A percentile compares a stretch with the other conserved stretches of the same genome.
Evolutionary conservation across 1,140 invertebrate genomes (phyloP).

Genomic region (Dreissena polymorpha): DNA sequence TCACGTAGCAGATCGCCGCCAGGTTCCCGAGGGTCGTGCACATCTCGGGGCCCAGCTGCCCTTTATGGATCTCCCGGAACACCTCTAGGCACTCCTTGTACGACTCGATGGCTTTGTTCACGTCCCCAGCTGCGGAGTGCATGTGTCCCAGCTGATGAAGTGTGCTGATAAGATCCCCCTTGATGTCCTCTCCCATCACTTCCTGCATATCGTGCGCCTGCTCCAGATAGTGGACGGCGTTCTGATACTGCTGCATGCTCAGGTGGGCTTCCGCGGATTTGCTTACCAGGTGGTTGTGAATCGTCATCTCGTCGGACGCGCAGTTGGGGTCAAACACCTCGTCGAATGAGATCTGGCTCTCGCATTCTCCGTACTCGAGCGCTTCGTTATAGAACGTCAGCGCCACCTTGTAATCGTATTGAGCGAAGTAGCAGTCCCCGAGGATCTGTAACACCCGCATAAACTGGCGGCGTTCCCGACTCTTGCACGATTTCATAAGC

Average conservation of each 20-base stretch:
- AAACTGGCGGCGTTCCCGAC: conserved; percentile 70
- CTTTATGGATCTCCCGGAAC: conserved; percentile 74
- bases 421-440: conserved; percentile 76
- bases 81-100: conserved; percentile 75
- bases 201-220: conserved; percentile 76
- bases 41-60: conserved; percentile 74
- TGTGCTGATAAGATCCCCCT: conserved; percentile 73
- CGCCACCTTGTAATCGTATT: conserved; percentile 76
- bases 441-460: conserved; percentile 75
- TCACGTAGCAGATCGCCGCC: conserved; percentile 77
- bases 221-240: conserved; percentile 74
- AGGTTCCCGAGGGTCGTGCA: conserved; percentile 74
- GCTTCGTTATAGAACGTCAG: conserved; percentile 75
- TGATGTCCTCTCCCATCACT: conserved; percentile 76
- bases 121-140: conserved; percentile 74
- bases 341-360: conserved; percentile 66
- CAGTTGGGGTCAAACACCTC: conserved; percentile 71
- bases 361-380: conserved; percentile 71
- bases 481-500: conserved; percentile 70
- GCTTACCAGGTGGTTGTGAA: conserved; percentile 76
- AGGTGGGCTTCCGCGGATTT: conserved; percentile 76
- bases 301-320: conserved; percentile 74
- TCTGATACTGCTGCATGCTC: conserved; percentile 77
- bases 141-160: conserved; percentile 76
- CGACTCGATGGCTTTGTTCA: conserved; percentile 76